Percentiles rank a stretch among this genome's conserved stretches.
Conservation (phyloP, 2,797 vertebrate species). For the Euphonia xanthogaster region DNA sequence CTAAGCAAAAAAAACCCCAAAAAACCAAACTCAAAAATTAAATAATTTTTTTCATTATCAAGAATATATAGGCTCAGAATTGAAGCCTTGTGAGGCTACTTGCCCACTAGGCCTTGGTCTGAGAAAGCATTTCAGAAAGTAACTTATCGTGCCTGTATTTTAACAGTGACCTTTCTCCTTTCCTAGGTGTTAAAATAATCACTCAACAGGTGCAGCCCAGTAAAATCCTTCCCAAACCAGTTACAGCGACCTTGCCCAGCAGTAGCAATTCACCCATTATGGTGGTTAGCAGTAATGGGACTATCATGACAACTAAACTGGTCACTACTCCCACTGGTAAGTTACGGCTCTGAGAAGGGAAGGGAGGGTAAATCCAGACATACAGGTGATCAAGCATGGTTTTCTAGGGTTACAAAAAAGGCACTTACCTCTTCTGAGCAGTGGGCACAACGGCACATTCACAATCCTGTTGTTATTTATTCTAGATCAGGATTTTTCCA, state of each 20-base stretch:
- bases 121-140: constrained; percentile 45
- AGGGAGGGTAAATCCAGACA: constrained; percentile 56
- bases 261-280: constrained; percentile 96
- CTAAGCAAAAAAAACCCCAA: background rate
- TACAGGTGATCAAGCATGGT: background rate
- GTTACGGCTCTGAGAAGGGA: constrained; percentile 53
- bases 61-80: background rate
- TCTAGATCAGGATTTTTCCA: background rate
- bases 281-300: constrained; percentile 99
- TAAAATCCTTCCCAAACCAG: constrained; percentile 98
- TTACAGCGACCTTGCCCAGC: constrained; percentile 87
- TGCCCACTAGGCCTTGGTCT: constrained; percentile 27
- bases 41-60: background rate
- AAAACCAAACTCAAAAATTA: background rate
- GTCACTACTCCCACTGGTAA: constrained; percentile 94
- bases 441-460: background rate
- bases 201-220: constrained; percentile 98
- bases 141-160: constrained; percentile 45
- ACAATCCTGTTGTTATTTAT: background rate
- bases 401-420: background rate
- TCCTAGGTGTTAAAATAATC: constrained; percentile 97
- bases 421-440: background rate
- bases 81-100: constrained; percentile 23
- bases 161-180: constrained; percentile 67
- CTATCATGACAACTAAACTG: constrained; percentile 98